A percentile compares a stretch with the other conserved stretches of the same genome.
These are phyloP conservation scores for Lucilia sericata DNA, from an alignment of 1,140 invertebrate species.

Conservation along the genomic window DNA sequence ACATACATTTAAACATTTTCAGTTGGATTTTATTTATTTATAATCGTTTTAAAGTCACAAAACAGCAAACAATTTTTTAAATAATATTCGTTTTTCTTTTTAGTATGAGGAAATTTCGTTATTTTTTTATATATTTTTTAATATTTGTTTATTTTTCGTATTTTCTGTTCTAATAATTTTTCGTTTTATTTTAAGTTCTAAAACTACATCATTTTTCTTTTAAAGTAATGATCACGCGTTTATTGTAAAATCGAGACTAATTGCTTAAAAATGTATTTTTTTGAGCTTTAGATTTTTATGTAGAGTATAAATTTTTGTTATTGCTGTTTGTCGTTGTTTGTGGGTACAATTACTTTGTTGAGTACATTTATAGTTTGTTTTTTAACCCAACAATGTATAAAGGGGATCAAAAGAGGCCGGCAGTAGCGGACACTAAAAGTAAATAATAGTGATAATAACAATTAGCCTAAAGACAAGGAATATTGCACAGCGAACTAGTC, in stretches of 20 bases:
- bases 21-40: too few relatives aligned
- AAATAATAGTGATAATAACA: too few relatives aligned
- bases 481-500: too few relatives aligned
- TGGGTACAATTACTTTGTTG: background rate
- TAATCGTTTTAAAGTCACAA: too few relatives aligned
- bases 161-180: constrained; percentile 1
- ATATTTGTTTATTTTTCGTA: constrained; percentile 16
- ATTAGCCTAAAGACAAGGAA: too few relatives aligned
- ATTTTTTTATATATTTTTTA: background rate
- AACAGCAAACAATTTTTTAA: too few relatives aligned
- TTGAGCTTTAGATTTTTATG: constrained; percentile 23
- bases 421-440: too few relatives aligned
- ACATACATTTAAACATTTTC: too few relatives aligned
- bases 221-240: constrained; percentile 34
- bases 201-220: background rate
- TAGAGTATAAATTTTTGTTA: background rate
- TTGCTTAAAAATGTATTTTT: constrained; percentile 26
- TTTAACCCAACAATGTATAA: background rate
- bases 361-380: background rate
- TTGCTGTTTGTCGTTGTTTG: background rate
- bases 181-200: background rate
- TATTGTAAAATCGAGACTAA: constrained; percentile 43
- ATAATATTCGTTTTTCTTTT: background rate
- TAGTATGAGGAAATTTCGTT: background rate
- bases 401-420: background rate